Evolutionary conservation across 2,113 vertebrate species (phyloP).

Genomic region (Engraulis encrasicolus): DNA sequence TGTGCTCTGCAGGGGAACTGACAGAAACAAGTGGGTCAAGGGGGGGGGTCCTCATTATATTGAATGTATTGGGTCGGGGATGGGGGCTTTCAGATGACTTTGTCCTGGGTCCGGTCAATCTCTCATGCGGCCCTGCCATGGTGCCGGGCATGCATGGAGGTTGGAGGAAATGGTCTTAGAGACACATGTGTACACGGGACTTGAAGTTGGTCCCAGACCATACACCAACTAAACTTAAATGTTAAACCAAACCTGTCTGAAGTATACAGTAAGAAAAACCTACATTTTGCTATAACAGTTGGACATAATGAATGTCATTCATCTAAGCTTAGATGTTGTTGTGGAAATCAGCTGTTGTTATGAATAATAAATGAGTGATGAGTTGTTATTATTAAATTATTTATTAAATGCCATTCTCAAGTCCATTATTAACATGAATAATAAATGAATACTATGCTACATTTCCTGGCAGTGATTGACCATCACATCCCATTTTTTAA

Average conservation of each 20-base stretch:
- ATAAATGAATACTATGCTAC: neutral
- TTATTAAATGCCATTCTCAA: neutral
- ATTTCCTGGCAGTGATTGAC: neutral
- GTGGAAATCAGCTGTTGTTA: neutral
- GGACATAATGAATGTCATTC: too few relatives aligned
- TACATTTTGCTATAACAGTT: too few relatives aligned
- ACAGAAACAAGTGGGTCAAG: too few relatives aligned
- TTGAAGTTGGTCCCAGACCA: neutral
- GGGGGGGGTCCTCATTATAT: too few relatives aligned
- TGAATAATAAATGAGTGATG: neutral
- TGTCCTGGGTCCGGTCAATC: too few relatives aligned
- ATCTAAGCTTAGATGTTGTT: too few relatives aligned
- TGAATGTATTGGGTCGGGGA: too few relatives aligned
- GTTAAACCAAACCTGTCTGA: too few relatives aligned
- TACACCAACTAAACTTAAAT: neutral
- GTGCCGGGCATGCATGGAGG: neutral
- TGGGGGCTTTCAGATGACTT: too few relatives aligned
- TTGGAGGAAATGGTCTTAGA: neutral
- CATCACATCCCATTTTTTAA: neutral
- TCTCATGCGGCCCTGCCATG: too few relatives aligned
- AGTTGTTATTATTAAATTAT: neutral
- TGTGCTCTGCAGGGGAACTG: too few relatives aligned
- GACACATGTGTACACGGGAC: neutral
- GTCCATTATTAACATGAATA: constrained; percentile 1
- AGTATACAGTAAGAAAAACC: too few relatives aligned